These are phyloP conservation scores for Sebastes hubbsi DNA, from an alignment of 2,797 vertebrate species.

Conservation along the genomic window DNA sequence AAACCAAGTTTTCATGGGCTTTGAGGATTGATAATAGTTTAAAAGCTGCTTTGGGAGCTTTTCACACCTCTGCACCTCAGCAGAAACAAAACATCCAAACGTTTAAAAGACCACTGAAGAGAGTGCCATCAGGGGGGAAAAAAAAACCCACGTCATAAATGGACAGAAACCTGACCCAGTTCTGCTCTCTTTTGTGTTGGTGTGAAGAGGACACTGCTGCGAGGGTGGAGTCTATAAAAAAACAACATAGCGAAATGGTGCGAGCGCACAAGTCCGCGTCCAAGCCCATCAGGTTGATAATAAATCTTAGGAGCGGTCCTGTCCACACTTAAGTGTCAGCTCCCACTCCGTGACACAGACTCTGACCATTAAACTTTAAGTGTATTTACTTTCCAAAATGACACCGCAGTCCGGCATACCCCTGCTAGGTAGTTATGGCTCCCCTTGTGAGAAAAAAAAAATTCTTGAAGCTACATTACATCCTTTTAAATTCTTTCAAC, in stretches of 20 bases:
- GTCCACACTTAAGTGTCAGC: constrained; percentile 56
- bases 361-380: constrained; percentile 58
- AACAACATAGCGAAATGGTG: constrained; percentile 39
- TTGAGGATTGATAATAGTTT: neutral
- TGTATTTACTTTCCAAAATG: constrained; percentile 69
- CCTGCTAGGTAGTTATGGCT: constrained; percentile 18
- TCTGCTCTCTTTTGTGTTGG: constrained; percentile 53
- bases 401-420: constrained; percentile 28
- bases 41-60: neutral
- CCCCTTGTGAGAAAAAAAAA: neutral
- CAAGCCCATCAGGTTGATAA: constrained; percentile 33
- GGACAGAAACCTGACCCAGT: constrained; percentile 50
- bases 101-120: neutral
- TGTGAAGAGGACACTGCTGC: constrained; percentile 45
- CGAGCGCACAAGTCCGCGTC: constrained; percentile 38
- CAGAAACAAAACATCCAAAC: neutral
- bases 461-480: constrained; percentile 30
- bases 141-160: constrained; percentile 21
- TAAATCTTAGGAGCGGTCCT: constrained; percentile 60
- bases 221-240: constrained; percentile 35
- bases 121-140: neutral
- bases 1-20: neutral
- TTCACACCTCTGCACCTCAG: neutral
- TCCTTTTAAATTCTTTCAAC: constrained; percentile 60
- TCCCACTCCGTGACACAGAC: constrained; percentile 32